Percentiles rank a stretch among this genome's conserved stretches.
Evolutionary conservation across 1,140 invertebrate genomes (phyloP).

Genomic region (Conus ventricosus): DNA sequence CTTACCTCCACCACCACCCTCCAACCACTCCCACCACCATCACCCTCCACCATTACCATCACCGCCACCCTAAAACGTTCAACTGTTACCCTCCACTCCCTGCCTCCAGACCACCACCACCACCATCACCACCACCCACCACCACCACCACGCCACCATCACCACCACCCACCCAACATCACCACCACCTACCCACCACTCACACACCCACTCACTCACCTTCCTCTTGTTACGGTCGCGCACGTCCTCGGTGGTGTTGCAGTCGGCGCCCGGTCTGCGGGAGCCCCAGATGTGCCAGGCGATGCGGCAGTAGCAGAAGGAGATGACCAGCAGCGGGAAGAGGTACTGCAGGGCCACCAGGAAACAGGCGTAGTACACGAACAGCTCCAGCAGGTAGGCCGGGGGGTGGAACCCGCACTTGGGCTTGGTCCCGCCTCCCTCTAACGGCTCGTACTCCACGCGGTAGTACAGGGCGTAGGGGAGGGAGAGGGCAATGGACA

Average conservation of each 20-base stretch:
- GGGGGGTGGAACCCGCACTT: constrained; percentile 54
- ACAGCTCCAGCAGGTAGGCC: constrained; percentile 41
- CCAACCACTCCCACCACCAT: too few species aligned
- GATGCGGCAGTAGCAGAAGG: constrained; percentile 85
- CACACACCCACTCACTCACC: constrained; percentile 75
- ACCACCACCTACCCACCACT: not conserved
- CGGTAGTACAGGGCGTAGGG: constrained; percentile 63
- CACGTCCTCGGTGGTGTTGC: constrained; percentile 80
- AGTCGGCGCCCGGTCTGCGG: constrained; percentile 82
- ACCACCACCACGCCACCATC: not conserved
- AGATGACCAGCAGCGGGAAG: constrained; percentile 85
- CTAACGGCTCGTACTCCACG: constrained; percentile 53
- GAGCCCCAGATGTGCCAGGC: constrained; percentile 85
- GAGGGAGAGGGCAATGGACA: constrained; percentile 59
- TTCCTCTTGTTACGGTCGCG: constrained; percentile 88
- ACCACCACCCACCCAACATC: not conserved
- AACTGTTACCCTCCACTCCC: not conserved
- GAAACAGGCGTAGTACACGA: constrained; percentile 52
- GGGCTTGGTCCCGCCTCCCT: constrained; percentile 14
- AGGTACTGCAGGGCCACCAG: constrained; percentile 83
- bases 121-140: not conserved
- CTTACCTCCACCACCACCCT: too few species aligned
- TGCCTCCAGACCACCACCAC: not conserved
- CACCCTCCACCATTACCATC: too few species aligned
- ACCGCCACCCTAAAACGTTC: not conserved